Conservation (phyloP, 2,797 vertebrate genomes). For the Clarias platycephalus region DNA sequence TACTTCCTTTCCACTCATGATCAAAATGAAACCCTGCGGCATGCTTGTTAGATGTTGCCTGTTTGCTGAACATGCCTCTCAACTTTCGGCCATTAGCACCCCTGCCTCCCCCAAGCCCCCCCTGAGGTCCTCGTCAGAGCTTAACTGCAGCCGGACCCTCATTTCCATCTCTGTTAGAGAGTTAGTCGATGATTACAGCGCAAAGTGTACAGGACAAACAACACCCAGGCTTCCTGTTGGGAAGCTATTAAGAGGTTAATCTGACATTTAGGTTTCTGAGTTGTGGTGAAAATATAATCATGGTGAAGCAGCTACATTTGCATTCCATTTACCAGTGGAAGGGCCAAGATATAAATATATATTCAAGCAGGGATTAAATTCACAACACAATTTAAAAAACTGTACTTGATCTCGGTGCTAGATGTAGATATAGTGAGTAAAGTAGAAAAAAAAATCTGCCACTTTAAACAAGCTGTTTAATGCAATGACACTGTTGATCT, state of each 20-base stretch:
- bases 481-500: not conserved
- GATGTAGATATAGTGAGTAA: not conserved
- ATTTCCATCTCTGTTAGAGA: conserved; percentile 52
- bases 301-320: conserved; percentile 37
- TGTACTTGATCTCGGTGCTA: not conserved
- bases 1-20: conserved; percentile 1
- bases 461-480: not conserved
- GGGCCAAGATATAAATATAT: not conserved
- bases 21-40: not conserved
- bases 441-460: not conserved
- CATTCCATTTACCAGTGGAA: conserved; percentile 28
- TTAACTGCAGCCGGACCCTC: conserved; percentile 48
- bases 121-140: conserved; percentile 24
- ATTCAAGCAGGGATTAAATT: not conserved
- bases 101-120: conserved; percentile 37
- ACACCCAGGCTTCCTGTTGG: conserved; percentile 39
- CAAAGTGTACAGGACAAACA: conserved; percentile 51
- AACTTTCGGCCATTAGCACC: conserved; percentile 36
- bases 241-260: conserved; percentile 43
- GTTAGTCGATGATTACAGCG: conserved; percentile 32
- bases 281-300: conserved; percentile 41
- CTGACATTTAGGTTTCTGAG: conserved; percentile 15
- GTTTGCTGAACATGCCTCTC: conserved; percentile 27
- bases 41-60: not conserved
- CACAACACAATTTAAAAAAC: not conserved